Evolutionary conservation across 2,797 vertebrate species (phyloP).

Genomic region (Aratinga solstitialis): DNA sequence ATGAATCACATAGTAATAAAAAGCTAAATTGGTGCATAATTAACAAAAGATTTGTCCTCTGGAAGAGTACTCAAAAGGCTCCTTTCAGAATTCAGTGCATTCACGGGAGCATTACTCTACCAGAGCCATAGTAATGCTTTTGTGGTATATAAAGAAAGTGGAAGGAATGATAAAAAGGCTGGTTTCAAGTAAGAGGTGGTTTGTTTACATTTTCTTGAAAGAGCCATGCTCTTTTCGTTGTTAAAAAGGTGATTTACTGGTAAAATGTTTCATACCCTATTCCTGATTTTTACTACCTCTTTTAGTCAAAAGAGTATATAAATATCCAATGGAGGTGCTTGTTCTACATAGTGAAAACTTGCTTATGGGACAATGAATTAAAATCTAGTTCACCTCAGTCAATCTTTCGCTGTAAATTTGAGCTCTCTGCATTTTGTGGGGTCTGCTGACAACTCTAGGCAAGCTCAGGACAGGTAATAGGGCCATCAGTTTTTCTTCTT

Average conservation of each 20-base stretch:
- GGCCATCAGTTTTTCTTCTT: background rate
- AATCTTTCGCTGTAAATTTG: background rate
- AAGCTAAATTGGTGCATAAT: background rate
- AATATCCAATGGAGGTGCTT: background rate
- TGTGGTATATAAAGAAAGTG: background rate
- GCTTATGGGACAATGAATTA: background rate
- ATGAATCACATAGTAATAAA: background rate
- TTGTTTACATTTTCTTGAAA: background rate
- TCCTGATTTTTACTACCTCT: background rate
- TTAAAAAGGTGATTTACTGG: background rate
- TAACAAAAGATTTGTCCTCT: background rate
- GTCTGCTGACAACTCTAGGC: background rate
- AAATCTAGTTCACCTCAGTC: background rate
- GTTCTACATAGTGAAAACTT: background rate
- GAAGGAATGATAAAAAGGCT: background rate
- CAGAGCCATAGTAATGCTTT: accelerated
- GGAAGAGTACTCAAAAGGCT: background rate
- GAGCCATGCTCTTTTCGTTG: background rate
- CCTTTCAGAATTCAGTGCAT: background rate
- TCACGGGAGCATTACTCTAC: background rate
- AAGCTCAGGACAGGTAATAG: background rate
- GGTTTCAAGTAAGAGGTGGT: background rate
- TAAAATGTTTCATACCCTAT: background rate
- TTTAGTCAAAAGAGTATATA: background rate
- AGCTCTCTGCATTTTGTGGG: background rate